phyloP scores from a whole-genome alignment of 2,113 vertebrate genomes.

The Lasiurus borealis region DNA sequence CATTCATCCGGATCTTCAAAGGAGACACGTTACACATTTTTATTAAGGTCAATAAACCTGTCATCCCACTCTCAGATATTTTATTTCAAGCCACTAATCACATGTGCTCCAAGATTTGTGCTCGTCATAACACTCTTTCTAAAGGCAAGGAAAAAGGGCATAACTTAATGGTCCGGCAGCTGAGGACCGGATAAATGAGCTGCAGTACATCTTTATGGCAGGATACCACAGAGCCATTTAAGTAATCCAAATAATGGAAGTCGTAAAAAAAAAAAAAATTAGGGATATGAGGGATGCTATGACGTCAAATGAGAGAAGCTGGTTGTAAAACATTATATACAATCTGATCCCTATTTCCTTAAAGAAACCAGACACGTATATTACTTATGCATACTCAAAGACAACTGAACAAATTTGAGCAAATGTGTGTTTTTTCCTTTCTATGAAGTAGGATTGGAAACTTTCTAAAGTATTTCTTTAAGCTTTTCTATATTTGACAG shows the following conservation, averaged over 20 bases:
- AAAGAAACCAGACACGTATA: not conserved
- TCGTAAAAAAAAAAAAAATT: not conserved
- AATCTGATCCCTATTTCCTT: not conserved
- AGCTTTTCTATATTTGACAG: not conserved
- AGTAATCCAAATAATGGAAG: not conserved
- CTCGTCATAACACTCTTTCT: not conserved
- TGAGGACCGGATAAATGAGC: not conserved
- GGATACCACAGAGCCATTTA: not conserved
- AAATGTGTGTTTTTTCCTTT: not conserved
- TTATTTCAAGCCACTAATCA: not conserved
- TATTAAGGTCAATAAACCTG: not conserved
- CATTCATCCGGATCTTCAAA: not conserved
- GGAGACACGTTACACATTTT: not conserved
- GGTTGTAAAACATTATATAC: not conserved
- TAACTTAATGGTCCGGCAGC: not conserved
- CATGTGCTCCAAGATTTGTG: not conserved
- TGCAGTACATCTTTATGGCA: rapidly evolving
- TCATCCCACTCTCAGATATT: not conserved
- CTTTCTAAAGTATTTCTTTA: not conserved
- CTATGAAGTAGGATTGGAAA: not conserved
- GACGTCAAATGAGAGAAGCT: not conserved
- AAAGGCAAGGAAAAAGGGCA: not conserved
- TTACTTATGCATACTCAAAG: not conserved
- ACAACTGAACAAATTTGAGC: not conserved
- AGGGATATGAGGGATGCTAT: not conserved